A percentile compares a stretch with the other conserved stretches of the same genome.
phyloP scores from a whole-genome alignment of 2,797 vertebrate genomes.

The Typhlichthys subterraneus region DNA sequence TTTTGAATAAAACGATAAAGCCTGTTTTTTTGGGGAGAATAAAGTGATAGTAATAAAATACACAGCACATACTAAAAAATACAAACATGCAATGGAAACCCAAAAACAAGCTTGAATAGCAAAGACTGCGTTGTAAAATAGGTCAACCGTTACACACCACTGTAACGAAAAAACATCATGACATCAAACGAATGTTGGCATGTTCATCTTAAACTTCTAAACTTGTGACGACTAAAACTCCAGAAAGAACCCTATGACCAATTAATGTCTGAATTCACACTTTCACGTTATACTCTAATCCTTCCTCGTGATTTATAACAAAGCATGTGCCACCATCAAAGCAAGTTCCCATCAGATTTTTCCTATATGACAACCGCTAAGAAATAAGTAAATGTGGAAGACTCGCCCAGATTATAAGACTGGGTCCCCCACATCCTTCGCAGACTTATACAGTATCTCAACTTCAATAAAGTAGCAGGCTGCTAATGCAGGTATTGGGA shows the following conservation, averaged over 20 bases:
- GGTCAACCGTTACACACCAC: not conserved
- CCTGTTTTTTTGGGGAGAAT: not conserved
- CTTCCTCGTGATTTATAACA: conserved; percentile 53
- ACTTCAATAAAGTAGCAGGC: conserved; percentile 74
- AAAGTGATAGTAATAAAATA: not conserved
- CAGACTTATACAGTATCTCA: conserved; percentile 65
- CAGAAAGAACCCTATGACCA: conserved; percentile 35
- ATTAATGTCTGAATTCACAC: conserved; percentile 28
- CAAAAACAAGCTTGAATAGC: not conserved
- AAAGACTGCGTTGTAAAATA: conserved; percentile 68
- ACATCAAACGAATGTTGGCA: conserved; percentile 12
- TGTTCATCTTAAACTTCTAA: conserved; percentile 25
- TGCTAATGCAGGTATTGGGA: conserved; percentile 79
- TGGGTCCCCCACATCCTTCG: conserved; percentile 28
- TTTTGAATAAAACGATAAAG: no score
- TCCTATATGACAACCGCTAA: conserved; percentile 69
- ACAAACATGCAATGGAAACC: not conserved
- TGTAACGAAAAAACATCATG: not conserved
- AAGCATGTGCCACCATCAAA: conserved; percentile 68
- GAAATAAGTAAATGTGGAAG: conserved; percentile 70
- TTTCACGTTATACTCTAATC: conserved; percentile 62
- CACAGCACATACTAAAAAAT: not conserved
- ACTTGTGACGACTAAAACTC: conserved; percentile 3
- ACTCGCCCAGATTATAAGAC: conserved; percentile 71
- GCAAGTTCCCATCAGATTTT: conserved; percentile 64